A percentile compares a stretch with the other conserved stretches of the same genome.
Conservation (phyloP, 2,113 vertebrate genomes). For the Pseudorasbora parva region DNA sequence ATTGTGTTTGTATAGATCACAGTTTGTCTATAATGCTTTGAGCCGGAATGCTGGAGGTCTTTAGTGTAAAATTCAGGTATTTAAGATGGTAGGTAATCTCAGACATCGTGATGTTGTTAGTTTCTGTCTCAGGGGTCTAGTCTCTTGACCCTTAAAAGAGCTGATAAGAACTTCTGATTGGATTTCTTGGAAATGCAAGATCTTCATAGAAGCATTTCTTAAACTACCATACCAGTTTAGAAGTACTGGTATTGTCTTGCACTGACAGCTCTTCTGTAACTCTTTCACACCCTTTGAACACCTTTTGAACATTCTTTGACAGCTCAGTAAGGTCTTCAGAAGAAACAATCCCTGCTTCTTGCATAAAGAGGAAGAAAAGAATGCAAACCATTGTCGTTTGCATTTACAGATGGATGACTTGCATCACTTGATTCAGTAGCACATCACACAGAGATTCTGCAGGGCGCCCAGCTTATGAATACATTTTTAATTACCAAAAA, state of each 20-base stretch:
- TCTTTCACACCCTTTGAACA: background rate
- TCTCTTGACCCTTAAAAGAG: slow-evolving; percentile 14
- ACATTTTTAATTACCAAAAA: slow-evolving; percentile 62
- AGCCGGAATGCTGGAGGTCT: slow-evolving; percentile 33
- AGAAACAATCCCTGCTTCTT: background rate
- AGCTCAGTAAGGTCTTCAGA: background rate
- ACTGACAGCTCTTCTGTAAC: background rate
- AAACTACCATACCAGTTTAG: background rate
- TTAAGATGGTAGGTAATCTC: slow-evolving; percentile 40
- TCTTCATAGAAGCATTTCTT: background rate
- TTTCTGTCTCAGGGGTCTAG: background rate
- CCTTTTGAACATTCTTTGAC: background rate
- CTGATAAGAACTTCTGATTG: slow-evolving; percentile 25
- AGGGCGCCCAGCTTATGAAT: slow-evolving; percentile 47
- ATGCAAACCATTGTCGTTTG: background rate
- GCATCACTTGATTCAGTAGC: slow-evolving; percentile 42
- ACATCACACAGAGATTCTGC: slow-evolving; percentile 46
- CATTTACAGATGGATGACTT: slow-evolving; percentile 40
- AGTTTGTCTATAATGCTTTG: slow-evolving; percentile 5
- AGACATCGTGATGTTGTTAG: slow-evolving; percentile 30
- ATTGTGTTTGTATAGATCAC: slow-evolving; percentile 53
- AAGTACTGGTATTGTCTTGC: background rate
- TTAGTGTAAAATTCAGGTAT: slow-evolving; percentile 49
- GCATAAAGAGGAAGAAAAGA: background rate
- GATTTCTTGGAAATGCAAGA: slow-evolving; percentile 40